phyloP scores from a whole-genome alignment of 2,797 vertebrate genomes.

The Hemibagrus guttatus region DNA sequence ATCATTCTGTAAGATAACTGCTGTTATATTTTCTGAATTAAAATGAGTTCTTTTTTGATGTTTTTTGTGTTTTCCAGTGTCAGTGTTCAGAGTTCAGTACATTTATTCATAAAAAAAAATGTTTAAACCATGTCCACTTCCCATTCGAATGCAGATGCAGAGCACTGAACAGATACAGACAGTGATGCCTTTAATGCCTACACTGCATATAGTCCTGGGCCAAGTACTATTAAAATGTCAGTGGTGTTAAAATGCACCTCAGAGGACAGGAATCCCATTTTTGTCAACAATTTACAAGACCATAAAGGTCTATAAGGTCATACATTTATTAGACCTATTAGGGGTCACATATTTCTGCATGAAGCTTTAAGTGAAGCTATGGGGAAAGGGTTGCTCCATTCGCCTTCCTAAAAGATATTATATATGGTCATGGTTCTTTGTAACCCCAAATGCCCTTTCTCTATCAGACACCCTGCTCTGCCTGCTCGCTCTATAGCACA shows the following conservation, averaged over 20 bases:
- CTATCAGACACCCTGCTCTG: background rate
- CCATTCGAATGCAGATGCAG: too few species aligned
- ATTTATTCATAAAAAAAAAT: background rate
- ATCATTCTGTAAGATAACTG: too few species aligned
- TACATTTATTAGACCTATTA: background rate
- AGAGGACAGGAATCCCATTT: background rate
- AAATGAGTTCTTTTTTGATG: background rate
- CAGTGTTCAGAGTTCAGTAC: background rate
- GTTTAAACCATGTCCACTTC: too few species aligned
- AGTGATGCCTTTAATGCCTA: background rate
- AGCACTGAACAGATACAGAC: background rate
- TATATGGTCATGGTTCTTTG: background rate
- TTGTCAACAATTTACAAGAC: background rate
- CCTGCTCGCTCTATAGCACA: background rate
- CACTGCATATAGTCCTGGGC: background rate
- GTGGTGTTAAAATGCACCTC: background rate
- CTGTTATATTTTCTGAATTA: background rate
- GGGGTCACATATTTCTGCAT: background rate
- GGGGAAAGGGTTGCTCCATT: background rate
- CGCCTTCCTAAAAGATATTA: background rate
- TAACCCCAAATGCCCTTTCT: background rate
- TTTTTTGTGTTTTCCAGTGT: background rate
- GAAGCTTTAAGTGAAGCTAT: background rate
- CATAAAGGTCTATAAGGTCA: conserved; percentile 7
- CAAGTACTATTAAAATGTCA: conserved; percentile 11